phyloP scores from a whole-genome alignment of 2,888 invertebrate genomes.

The Drosophila subquinaria region DNA sequence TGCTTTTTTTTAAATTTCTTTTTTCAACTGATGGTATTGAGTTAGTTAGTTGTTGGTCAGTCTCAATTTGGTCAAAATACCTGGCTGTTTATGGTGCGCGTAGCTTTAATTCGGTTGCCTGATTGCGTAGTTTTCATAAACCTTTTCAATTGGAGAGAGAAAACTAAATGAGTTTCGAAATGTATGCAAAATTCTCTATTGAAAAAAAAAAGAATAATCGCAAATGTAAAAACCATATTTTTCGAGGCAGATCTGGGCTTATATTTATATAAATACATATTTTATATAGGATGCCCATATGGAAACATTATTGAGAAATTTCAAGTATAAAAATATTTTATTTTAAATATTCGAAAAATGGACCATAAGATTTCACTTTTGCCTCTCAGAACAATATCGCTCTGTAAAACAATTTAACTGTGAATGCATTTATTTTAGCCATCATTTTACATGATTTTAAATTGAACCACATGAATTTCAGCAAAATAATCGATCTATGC shows the following conservation, averaged over 20 bases:
- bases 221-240: not conserved
- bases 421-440: not conserved
- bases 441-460: conserved; percentile 18
- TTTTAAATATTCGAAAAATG: too few relatives aligned
- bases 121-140: conserved; percentile 46
- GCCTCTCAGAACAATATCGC: too few relatives aligned
- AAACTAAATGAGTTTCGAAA: conserved; percentile 14
- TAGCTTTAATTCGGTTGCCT: conserved; percentile 41
- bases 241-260: too few relatives aligned
- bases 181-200: too few relatives aligned
- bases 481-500: too few relatives aligned
- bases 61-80: conserved; percentile 57
- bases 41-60: conserved; percentile 43
- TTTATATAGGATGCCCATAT: too few relatives aligned
- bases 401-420: not conserved
- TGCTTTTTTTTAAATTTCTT: too few relatives aligned
- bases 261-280: too few relatives aligned
- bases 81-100: conserved; percentile 46
- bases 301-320: too few relatives aligned
- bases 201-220: not conserved
- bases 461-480: not conserved
- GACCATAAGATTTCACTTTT: not conserved
- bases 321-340: too few relatives aligned
- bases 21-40: too few relatives aligned
- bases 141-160: conserved; percentile 19